Evolutionary conservation across 2,113 vertebrate species (phyloP).

Genomic region (Proteles cristata): DNA sequence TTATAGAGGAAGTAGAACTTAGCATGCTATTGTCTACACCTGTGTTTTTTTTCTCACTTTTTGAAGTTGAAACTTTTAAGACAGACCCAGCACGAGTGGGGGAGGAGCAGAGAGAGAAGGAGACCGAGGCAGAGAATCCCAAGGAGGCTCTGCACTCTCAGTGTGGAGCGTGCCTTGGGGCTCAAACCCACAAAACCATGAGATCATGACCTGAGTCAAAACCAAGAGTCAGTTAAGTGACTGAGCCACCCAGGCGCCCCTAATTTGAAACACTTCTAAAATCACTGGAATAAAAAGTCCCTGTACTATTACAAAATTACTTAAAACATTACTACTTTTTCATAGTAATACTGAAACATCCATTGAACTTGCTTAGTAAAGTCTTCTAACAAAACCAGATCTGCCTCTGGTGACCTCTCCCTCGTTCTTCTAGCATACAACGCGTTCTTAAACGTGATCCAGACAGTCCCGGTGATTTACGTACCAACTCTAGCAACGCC

Average conservation of each 20-base stretch:
- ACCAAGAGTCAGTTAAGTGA: too few relatives aligned
- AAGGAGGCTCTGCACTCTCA: too few relatives aligned
- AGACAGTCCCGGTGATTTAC: slow-evolving; percentile 78
- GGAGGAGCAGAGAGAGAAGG: too few relatives aligned
- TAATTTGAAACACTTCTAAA: background rate
- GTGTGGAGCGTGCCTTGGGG: too few relatives aligned
- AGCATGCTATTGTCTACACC: background rate
- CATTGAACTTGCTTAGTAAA: background rate
- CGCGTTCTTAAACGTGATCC: slow-evolving; percentile 74
- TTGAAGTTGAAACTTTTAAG: background rate
- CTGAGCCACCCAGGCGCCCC: too few relatives aligned
- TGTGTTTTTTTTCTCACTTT: background rate
- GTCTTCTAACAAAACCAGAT: background rate
- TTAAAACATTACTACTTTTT: background rate
- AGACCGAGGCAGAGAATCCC: too few relatives aligned
- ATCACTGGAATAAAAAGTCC: background rate
- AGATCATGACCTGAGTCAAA: too few relatives aligned
- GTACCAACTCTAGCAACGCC: slow-evolving; percentile 56
- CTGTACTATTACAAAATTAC: background rate
- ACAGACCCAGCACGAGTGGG: too few relatives aligned
- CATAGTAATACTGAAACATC: background rate
- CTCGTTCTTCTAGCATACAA: slow-evolving; percentile 75
- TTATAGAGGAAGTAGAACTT: background rate
- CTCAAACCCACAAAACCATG: too few relatives aligned
- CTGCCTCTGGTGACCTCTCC: background rate